Evolutionary conservation across 2,888 invertebrate species (phyloP).

Genomic region (Spodoptera littoralis): DNA sequence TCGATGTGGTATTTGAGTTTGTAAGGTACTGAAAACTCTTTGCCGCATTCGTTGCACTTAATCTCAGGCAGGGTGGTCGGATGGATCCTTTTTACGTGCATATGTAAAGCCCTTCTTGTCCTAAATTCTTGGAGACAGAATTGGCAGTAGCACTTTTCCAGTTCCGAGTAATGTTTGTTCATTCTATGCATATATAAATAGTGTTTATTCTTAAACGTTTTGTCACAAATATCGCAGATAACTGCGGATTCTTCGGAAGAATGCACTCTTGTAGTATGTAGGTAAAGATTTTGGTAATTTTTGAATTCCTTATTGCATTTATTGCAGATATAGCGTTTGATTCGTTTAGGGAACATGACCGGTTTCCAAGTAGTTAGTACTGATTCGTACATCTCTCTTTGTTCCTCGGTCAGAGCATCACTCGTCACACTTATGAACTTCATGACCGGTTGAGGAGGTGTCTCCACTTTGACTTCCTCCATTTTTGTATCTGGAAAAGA

Average conservation of each 20-base stretch:
- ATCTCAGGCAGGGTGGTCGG: conserved; percentile 80
- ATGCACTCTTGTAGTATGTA: conserved; percentile 82
- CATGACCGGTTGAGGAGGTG: conserved; percentile 61
- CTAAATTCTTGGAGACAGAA: conserved; percentile 83
- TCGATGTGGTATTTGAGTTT: conserved; percentile 81
- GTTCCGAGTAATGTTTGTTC: conserved; percentile 85
- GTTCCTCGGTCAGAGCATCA: conserved; percentile 76
- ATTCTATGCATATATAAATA: conserved; percentile 85
- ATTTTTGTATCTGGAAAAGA: conserved; percentile 23
- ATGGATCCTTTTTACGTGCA: conserved; percentile 81
- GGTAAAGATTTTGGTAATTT: conserved; percentile 82
- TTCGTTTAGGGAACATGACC: conserved; percentile 74
- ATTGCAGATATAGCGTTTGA: conserved; percentile 78
- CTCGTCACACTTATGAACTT: conserved; percentile 81
- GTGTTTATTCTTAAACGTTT: conserved; percentile 84
- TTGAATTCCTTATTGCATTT: conserved; percentile 84
- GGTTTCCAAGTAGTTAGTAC: conserved; percentile 83
- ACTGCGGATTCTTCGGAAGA: conserved; percentile 82
- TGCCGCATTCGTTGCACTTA: conserved; percentile 80
- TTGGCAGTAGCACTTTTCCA: conserved; percentile 82
- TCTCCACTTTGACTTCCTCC: conserved; percentile 47
- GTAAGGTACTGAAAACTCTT: conserved; percentile 80
- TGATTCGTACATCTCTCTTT: conserved; percentile 83
- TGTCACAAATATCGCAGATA: conserved; percentile 80
- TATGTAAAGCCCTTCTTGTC: conserved; percentile 78